Percentiles rank a stretch among this genome's conserved stretches.
These are phyloP conservation scores for Podarcis muralis DNA, from an alignment of 2,113 vertebrate genomes.

Conservation along the genomic window DNA sequence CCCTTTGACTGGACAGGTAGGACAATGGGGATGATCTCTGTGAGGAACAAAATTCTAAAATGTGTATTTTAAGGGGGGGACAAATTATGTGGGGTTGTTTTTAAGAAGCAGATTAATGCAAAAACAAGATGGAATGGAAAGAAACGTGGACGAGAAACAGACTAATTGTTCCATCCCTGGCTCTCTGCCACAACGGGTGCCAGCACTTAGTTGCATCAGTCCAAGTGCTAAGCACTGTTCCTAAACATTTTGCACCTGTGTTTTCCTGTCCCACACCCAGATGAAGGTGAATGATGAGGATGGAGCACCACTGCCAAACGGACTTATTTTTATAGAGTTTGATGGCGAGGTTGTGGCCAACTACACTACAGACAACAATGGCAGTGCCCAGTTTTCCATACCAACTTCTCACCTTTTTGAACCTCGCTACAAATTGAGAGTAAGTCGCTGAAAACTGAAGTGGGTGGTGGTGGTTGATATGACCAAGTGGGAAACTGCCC, in stretches of 20 bases:
- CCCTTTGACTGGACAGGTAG: constrained; percentile 71
- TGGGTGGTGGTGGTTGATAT: not conserved
- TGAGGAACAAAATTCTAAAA: not conserved
- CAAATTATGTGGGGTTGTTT: too few species aligned
- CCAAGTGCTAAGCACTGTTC: not conserved
- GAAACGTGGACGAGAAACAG: not conserved
- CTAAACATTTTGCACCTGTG: constrained; percentile 1
- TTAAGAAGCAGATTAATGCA: not conserved
- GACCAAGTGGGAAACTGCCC: not conserved
- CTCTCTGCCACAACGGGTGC: too few species aligned
- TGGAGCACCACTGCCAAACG: constrained; percentile 46
- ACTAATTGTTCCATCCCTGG: not conserved
- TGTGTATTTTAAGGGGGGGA: too few species aligned
- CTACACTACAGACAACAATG: constrained; percentile 65
- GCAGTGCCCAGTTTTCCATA: constrained; percentile 66
- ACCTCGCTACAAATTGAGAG: constrained; percentile 58
- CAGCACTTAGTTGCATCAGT: not conserved
- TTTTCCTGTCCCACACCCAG: constrained; percentile 47
- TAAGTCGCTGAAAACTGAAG: constrained; percentile 55
- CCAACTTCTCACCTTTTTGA: constrained; percentile 66
- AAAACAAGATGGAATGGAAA: not conserved
- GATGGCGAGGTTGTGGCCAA: constrained; percentile 53
- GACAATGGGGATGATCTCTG: constrained; percentile 1
- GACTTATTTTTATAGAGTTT: constrained; percentile 64
- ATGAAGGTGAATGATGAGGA: constrained; percentile 52